Base-by-base conservation (phyloP, 2,888 invertebrate species). In the Cryptophagus acutangulus region DNA sequence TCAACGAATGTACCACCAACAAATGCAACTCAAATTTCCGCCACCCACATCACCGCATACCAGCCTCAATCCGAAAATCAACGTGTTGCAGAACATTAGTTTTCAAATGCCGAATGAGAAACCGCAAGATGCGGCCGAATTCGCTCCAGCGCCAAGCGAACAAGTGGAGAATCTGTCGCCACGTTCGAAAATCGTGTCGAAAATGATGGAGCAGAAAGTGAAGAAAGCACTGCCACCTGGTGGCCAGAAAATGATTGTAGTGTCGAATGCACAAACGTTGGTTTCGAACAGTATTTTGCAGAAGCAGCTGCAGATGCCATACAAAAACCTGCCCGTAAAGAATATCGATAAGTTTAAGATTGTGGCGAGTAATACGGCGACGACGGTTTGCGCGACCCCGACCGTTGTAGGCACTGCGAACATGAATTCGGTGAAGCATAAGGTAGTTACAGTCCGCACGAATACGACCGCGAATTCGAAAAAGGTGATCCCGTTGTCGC, bases 321-420 rank as follows among this genome's bases (percentile, higher is more conserved):
- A 65, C 36, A 69, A 67, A 48, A 70, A 67, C 46, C 57, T 70
- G 34, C 62, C 67, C 1, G 62, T 67, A 42, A 67, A 67, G 49
- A 68, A 65, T 49, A 59, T 69, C 17, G 69, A 69, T 40, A 70
- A 70, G 49, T 68, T 69, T 46, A 68, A 69, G 59, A 67, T 69
- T 26, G 63, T 69, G 3, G 58, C 64, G 2, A 61, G 57, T 15
- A 54, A 44, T 41, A 44, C 51, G 26, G 48, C 49, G 28, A 52
- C 55, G 6, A 40, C 48, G 6, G 45, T 46, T 10, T 29, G 49
- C n/a, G 46, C 45, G 34, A 41, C 52, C 16, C 47, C 52, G 12
- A 54, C 45, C 36, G 45, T 51, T 5, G 44, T 50, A 3, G 53
- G 58, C 33, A 53, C 54, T 14, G 36, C 54, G n/a, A 54, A 49